Conservation (phyloP, 2,888 invertebrate species). For the Rhopalosiphum nymphaeae region DNA sequence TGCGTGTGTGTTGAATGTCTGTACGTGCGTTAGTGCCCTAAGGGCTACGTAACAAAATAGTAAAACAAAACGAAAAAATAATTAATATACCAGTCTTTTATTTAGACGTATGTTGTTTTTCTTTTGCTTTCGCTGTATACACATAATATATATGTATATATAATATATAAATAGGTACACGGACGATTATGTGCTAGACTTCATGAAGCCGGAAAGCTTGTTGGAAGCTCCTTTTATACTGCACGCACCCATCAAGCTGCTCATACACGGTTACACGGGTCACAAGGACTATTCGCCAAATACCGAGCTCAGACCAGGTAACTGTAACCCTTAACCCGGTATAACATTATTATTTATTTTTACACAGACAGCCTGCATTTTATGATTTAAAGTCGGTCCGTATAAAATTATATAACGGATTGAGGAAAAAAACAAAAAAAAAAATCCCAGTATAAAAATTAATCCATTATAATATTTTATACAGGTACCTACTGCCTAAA, state of each 20-base stretch:
- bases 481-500: background rate
- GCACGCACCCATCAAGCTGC: constrained; percentile 73
- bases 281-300: constrained; percentile 75
- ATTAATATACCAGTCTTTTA: background rate
- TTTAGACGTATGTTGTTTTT: background rate
- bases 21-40: background rate
- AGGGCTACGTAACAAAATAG: background rate
- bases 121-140: background rate
- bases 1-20: background rate
- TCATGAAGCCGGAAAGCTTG: background rate
- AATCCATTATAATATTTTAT: background rate
- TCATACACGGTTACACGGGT: constrained; percentile 78
- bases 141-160: background rate
- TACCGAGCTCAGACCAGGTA: constrained; percentile 75
- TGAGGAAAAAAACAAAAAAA: background rate
- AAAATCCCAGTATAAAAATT: background rate
- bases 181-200: constrained; percentile 24
- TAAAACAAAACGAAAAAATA: constrained; percentile 38
- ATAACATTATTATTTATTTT: background rate
- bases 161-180: background rate
- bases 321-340: background rate
- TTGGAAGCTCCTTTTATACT: constrained; percentile 72
- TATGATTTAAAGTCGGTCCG: background rate
- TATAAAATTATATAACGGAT: background rate
- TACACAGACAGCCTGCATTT: background rate